These are phyloP conservation scores for Chromobotia macracanthus DNA, from an alignment of 2,797 vertebrate genomes.

Conservation along the genomic window DNA sequence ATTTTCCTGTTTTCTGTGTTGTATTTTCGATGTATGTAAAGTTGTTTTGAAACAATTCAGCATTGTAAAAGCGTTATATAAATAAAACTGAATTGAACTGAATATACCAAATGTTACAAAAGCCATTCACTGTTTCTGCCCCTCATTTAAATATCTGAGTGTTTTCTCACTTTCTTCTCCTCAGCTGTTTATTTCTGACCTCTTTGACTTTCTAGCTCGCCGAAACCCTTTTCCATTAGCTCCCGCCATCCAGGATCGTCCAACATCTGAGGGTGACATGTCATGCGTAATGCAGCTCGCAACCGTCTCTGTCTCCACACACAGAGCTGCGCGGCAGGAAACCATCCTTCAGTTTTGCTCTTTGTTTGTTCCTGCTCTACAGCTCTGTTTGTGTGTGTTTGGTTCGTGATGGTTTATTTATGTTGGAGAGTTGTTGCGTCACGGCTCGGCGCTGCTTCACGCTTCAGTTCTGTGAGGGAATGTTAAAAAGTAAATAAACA, in stretches of 20 bases:
- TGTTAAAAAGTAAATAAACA: conserved; percentile 63
- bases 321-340: conserved; percentile 48
- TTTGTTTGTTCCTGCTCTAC: conserved; percentile 67
- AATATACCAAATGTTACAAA: no score
- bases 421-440: conserved; percentile 65
- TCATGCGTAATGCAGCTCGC: not conserved
- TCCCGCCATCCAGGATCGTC: not conserved
- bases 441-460: conserved; percentile 63
- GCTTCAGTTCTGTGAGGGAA: conserved; percentile 72
- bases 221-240: not conserved
- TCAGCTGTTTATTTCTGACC: not conserved
- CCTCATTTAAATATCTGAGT: conserved; percentile 23
- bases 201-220: conserved; percentile 7
- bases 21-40: no score
- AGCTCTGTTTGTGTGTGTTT: conserved; percentile 61
- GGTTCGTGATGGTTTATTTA: conserved; percentile 70
- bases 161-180: not conserved
- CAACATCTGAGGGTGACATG: not conserved
- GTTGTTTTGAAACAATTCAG: no score
- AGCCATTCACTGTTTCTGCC: not conserved
- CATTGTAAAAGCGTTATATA: no score
- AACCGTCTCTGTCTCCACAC: not conserved
- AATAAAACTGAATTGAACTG: no score
- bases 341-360: conserved; percentile 49
- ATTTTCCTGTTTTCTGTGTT: no score